Evolutionary conservation across 1,140 invertebrate genomes (phyloP).

Genomic region (Zophobas morio): DNA sequence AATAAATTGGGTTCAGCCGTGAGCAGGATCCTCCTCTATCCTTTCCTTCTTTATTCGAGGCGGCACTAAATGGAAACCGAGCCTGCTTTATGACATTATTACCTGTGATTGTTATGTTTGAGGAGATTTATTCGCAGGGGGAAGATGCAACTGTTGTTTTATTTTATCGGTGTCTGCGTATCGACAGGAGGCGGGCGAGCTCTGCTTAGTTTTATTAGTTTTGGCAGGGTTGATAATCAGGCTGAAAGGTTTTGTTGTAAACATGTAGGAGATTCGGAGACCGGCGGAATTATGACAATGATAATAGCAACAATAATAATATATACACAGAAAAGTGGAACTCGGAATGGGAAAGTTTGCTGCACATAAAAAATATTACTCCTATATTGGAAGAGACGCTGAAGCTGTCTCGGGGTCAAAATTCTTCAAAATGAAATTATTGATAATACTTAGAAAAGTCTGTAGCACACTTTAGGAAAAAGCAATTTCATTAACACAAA

Average conservation of each 20-base stretch:
- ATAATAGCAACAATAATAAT: too few species aligned
- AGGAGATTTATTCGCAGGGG: conserved; percentile 61
- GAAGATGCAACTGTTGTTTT: conserved; percentile 48
- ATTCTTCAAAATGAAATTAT: too few species aligned
- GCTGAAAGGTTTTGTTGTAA: conserved; percentile 17
- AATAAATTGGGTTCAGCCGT: conserved; percentile 65
- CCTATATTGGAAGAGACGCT: too few species aligned
- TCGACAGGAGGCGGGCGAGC: conserved; percentile 15
- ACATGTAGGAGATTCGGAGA: too few species aligned
- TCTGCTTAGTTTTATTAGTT: conserved; percentile 43
- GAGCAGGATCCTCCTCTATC: conserved; percentile 40
- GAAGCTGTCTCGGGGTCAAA: too few species aligned
- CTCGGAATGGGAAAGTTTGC: too few species aligned
- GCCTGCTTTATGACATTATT: conserved; percentile 67
- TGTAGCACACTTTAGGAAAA: too few species aligned
- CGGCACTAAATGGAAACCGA: conserved; percentile 61
- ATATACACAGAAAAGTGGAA: too few species aligned
- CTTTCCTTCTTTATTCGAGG: conserved; percentile 56
- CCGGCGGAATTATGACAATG: too few species aligned
- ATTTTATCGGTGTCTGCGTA: conserved; percentile 11
- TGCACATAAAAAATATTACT: too few species aligned
- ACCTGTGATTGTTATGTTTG: conserved; percentile 67
- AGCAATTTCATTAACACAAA: too few species aligned
- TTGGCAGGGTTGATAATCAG: conserved; percentile 31
- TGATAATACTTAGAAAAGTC: too few species aligned